Base-by-base conservation (phyloP, 2,888 invertebrate genomes). In the Thumatha senex region DNA sequence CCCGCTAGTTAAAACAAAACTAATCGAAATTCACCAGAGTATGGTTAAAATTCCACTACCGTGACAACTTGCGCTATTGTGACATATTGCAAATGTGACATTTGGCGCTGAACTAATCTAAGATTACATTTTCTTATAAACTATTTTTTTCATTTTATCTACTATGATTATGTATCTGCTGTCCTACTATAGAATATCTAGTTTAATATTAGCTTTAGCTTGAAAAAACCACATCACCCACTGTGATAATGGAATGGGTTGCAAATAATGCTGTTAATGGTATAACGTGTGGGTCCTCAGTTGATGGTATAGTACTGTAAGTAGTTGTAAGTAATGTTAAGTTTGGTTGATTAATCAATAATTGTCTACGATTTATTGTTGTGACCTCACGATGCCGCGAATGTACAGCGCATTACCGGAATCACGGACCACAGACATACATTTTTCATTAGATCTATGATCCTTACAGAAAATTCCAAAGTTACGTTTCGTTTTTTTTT, bases 171-270 rank as follows among this genome's bases (percentile, higher is more conserved):
- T 24, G 5, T 24, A 2, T 24, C 18, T 24, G 3, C 48, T 45
- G 44, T 58, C 58, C 57, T 60, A 47, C 45, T 61, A 61, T 15
- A 62, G 55, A 55, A 48, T 70, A 72, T 59, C 61, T 72, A 74
- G 69, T 60, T 55, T 73, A 64, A 64, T 60, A 62, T 65, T 69
- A 71, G 61, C 54, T 56, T 63, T 61, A 74, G 57, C 65, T 63
- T 61, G 30, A 15, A 51, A 9, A 59, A 66, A 73, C 87, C 87
- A 89, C 89, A 89, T 90, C 89, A 80, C 87, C 82, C 84, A 76
- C 89, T 90, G 89, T 90, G 89, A 90, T 90, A 90, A 79, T 78
- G 86, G 89, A 82, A 79, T 70, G 88, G 74, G 76, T 60, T 66
- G 51, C 56, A 71, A 61, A 67, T 24, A 24, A 24, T 24, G 18